These are phyloP conservation scores for Ceyx margarethae DNA, from an alignment of 2,113 vertebrate species.

Conservation along the genomic window DNA sequence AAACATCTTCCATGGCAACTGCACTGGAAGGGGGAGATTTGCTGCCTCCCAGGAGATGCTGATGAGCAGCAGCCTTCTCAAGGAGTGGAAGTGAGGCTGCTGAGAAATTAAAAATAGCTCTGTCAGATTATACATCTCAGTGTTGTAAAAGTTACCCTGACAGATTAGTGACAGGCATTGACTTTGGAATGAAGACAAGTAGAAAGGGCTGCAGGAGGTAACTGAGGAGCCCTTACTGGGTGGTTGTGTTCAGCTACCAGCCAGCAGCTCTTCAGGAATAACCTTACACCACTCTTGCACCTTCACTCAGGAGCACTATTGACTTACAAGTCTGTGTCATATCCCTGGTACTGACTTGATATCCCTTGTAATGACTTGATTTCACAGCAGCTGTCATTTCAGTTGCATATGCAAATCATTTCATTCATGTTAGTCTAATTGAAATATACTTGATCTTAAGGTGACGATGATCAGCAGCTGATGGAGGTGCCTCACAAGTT, in stretches of 20 bases:
- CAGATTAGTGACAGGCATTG: not conserved
- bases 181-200: not conserved
- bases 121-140: not conserved
- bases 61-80: not conserved
- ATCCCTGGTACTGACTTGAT: not conserved
- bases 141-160: not conserved
- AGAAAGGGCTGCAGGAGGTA: not conserved
- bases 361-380: not conserved
- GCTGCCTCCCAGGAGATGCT: not conserved
- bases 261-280: not conserved
- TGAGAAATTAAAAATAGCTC: not conserved
- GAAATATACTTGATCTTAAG: not conserved
- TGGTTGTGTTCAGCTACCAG: not conserved
- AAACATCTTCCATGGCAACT: not conserved
- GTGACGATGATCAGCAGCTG: not conserved
- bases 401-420: not conserved
- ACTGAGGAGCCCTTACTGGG: fast-evolving
- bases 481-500: not conserved
- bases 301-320: not conserved
- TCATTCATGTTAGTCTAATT: not conserved
- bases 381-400: not conserved
- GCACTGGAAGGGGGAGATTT: not conserved
- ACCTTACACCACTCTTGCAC: not conserved
- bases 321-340: not conserved
- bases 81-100: not conserved